Conservation (phyloP, 2,888 invertebrate species). For the Sesamia inferens region DNA sequence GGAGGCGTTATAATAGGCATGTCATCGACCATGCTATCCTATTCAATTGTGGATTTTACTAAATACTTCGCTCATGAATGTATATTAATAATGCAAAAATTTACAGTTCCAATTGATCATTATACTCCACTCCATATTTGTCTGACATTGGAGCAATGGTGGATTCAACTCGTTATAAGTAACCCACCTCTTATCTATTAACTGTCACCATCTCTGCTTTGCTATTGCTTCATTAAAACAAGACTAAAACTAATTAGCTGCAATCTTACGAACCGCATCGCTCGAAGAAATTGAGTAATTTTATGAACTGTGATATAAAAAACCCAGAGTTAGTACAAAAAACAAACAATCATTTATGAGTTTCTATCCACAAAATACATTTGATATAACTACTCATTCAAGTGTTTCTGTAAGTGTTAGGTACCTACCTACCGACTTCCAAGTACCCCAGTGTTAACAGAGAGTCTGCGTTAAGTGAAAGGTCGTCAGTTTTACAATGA, state of each 20-base stretch:
- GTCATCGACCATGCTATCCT: slow-evolving; percentile 11
- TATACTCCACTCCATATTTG: too few relatives aligned
- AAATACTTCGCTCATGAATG: neutral
- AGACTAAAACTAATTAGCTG: neutral
- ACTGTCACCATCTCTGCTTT: slow-evolving; percentile 1
- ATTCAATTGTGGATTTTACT: neutral
- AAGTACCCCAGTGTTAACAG: slow-evolving; percentile 7
- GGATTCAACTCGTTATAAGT: too few relatives aligned
- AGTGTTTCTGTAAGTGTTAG: neutral
- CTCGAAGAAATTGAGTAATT: neutral
- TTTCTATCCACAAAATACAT: neutral
- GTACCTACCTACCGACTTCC: neutral
- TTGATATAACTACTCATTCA: neutral
- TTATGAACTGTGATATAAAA: neutral
- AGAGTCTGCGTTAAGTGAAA: slow-evolving; percentile 31
- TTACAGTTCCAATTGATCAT: neutral
- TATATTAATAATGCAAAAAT: neutral
- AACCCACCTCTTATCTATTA: neutral
- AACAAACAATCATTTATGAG: neutral
- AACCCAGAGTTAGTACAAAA: neutral
- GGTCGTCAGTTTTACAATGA: slow-evolving; percentile 21
- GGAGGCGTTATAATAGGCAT: slow-evolving; percentile 22
- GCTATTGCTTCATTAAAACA: neutral
- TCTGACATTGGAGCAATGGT: too few relatives aligned
- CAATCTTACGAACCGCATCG: neutral